These are phyloP conservation scores for Clupea harengus DNA, from an alignment of 2,113 vertebrate genomes.

Conservation along the genomic window DNA sequence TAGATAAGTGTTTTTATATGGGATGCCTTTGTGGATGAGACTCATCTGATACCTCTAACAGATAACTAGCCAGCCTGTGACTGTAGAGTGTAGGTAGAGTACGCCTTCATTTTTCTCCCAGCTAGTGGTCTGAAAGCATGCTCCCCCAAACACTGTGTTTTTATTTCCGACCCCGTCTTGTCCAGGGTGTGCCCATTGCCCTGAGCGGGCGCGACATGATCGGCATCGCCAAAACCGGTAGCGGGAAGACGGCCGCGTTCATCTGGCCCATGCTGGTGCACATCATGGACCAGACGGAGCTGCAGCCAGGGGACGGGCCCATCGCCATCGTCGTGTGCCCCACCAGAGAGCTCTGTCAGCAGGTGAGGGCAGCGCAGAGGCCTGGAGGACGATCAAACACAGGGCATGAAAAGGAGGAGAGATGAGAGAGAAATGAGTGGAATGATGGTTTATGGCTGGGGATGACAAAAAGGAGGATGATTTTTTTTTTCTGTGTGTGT, in stretches of 20 bases:
- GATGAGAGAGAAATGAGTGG: not conserved
- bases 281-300: constrained; percentile 98
- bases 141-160: not conserved
- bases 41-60: not conserved
- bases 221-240: constrained; percentile 97
- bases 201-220: constrained; percentile 97
- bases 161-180: not conserved
- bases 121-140: not conserved
- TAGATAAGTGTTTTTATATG: not conserved
- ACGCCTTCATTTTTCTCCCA: not conserved
- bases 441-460: not conserved
- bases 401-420: not conserved
- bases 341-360: constrained; percentile 96
- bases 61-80: not conserved
- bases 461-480: no score
- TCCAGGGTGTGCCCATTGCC: constrained; percentile 92
- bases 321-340: constrained; percentile 95
- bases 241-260: constrained; percentile 96
- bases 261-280: constrained; percentile 99
- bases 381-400: not conserved
- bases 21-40: not conserved
- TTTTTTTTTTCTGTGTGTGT: no score
- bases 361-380: constrained; percentile 69
- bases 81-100: not conserved
- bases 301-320: constrained; percentile 90